Evolutionary conservation across 1,140 invertebrate species (phyloP), one percentile per base, ranked within the genome.

Genomic region (Drosophila hydei): DNA sequence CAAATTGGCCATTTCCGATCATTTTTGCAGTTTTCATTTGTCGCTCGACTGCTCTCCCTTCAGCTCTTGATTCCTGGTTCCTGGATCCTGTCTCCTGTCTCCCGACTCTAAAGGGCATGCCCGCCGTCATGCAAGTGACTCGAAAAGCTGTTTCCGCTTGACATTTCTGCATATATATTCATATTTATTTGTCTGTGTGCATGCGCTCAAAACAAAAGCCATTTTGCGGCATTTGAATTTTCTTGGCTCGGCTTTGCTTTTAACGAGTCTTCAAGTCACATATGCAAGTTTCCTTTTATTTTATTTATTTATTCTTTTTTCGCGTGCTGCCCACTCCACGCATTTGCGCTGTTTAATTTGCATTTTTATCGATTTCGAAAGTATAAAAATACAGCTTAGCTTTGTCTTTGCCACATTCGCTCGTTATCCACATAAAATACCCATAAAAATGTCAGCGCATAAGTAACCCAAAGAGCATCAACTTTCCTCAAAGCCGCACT

Each of bases 1-100:
- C 48, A 87, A 87, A 85, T 85, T 85, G 81, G 81, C 87, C 74
- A 85, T 85, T 85, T 85, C 81, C 81, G 81, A 85, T 85, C 62
- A 77, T 85, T 80, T 81, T 73, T 85, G 70, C 74, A 72, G 81
- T 87, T 87, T 85, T 87, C 81, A 85, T 85, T 85, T 85, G 70
- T 85, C 71, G 81, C 77, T 77, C 70, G 65, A 63, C 67, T 85
- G 81, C 65, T 38, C 67, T 21, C 43, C 45, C 21, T 56, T 21
- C 18, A 14, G n/a, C 38, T 40, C 12, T 8, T 36, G 9, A 9
- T 12, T 2, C 21, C 21, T 4, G 21, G 2, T 4, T 23, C 38
- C 14, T 14, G 14, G 2, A 14, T 16, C n/a, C 38, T 18, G 38
- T 42, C 38, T 2, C 38, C 16, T 6, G 6, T 14, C 14, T 1